These are phyloP conservation scores for Acanthurus lineatus DNA, from an alignment of 2,797 vertebrate species.

Conservation along the genomic window DNA sequence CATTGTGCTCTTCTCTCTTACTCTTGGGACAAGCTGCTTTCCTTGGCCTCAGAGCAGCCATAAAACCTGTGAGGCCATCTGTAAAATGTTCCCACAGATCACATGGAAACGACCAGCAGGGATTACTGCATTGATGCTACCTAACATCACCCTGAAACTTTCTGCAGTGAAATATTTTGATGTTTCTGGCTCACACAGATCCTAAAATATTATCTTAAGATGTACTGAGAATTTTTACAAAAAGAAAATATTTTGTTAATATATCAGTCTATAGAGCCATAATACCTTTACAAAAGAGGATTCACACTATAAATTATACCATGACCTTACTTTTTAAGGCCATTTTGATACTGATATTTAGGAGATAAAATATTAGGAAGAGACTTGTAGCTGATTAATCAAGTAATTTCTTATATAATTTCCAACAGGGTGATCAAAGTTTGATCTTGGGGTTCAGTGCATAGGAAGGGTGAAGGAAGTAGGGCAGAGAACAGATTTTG, in stretches of 20 bases:
- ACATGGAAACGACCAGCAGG: conserved; percentile 22
- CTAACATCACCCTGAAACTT: not conserved
- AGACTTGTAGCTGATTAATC: no score
- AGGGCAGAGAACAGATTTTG: conserved; percentile 10
- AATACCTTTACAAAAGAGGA: not conserved
- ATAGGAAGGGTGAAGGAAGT: not conserved
- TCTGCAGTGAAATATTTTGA: not conserved
- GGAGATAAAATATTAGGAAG: no score
- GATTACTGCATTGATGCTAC: not conserved
- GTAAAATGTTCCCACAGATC: conserved; percentile 40
- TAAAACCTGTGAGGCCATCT: conserved; percentile 25
- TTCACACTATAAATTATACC: not conserved
- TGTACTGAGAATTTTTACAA: not conserved
- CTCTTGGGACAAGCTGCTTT: conserved; percentile 31
- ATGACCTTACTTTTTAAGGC: no score
- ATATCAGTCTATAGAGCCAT: not conserved
- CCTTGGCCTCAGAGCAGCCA: conserved; percentile 30
- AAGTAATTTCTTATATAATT: no score
- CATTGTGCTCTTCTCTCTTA: conserved; percentile 3
- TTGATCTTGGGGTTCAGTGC: no score
- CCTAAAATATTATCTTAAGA: not conserved
- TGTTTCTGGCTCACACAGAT: not conserved
- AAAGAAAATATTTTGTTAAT: conserved; percentile 1
- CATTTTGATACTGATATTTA: no score
- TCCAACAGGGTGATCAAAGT: no score